phyloP scores from a whole-genome alignment of 2,797 vertebrate genomes.

The Enteromius viviparus region DNA sequence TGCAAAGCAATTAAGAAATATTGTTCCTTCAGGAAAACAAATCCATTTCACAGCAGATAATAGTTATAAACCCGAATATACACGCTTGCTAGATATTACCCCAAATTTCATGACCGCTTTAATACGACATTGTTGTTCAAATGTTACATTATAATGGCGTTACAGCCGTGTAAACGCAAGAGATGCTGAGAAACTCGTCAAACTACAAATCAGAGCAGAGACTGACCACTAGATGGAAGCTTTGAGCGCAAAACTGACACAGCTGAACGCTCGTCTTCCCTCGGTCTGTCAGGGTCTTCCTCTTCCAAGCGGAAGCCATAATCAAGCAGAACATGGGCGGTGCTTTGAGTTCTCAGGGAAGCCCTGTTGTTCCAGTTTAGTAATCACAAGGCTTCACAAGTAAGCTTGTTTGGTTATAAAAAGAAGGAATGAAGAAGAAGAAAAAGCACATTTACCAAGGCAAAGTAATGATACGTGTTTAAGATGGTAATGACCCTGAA shows the following conservation, averaged over 20 bases:
- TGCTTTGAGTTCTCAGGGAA: constrained; percentile 28
- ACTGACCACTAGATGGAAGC: constrained; percentile 47
- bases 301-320: constrained; percentile 28
- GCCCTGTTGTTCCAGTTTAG: constrained; percentile 16
- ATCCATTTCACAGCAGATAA: not conserved
- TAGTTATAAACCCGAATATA: not conserved
- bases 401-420: not conserved
- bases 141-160: not conserved
- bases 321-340: constrained; percentile 20
- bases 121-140: not conserved
- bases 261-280: not conserved
- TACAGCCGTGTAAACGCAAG: not conserved
- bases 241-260: not conserved
- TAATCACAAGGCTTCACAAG: constrained; percentile 31
- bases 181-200: not conserved
- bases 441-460: not conserved
- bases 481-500: not conserved
- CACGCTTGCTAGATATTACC: not conserved
- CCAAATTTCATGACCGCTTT: not conserved
- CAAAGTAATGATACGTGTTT: constrained; percentile 19
- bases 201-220: not conserved
- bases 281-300: not conserved
- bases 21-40: not conserved
- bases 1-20: not conserved
- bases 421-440: not conserved